Base-by-base conservation (phyloP, 2,113 vertebrate genomes). In the Scolopax mira region DNA sequence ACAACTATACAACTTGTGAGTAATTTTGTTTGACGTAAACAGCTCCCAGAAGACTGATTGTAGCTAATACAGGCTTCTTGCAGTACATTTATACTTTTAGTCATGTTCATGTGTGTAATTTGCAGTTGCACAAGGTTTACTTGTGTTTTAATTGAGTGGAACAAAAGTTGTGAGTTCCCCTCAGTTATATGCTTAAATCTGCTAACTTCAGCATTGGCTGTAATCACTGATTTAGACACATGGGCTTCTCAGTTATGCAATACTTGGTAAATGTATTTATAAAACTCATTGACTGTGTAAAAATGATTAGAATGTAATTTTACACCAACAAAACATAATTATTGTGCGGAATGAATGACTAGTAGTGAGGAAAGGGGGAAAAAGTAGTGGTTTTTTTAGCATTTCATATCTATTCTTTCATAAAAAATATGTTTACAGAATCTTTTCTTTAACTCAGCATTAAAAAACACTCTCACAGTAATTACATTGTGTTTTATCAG, bases 1-100 rank as follows among this genome's bases (percentile, higher is more conserved):
- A 99, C 99, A 14, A 97, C 98, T 77, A 98, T 99, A 91, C 99
- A 99, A 94, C 98, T 99, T 94, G 99, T 99, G 96, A 89, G 99
- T 98, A 92, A 58, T n/a, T 90, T 57, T 90, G 33, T 80, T 82
- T 78, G 27, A 79, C 1, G 2, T 25, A 55, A 55, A 46, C 11
- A 73, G 8, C 25, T 72, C 41, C 71, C n/a, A 61, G 69, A 92
- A 90, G 67, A 31, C 33, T 54, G 25, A 55, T 1, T 84, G 35
- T 37, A 39, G 27, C 46, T 88, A 39, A 52, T 3, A 39, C 2
- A 51, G 41, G 37, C 21, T 71, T 41, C 62, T 35, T 75, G 39
- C 58, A 88, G 23, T 73, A 66, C 4, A 10, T 49, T 46, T 75
- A 9, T 84, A 57, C 11, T 62, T 61, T 22, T 54, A 62, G 21